Evolutionary conservation across 2,888 invertebrate species (phyloP), one percentile per base, ranked within the genome.

Genomic region (Sceliomorpha sp.): DNA sequence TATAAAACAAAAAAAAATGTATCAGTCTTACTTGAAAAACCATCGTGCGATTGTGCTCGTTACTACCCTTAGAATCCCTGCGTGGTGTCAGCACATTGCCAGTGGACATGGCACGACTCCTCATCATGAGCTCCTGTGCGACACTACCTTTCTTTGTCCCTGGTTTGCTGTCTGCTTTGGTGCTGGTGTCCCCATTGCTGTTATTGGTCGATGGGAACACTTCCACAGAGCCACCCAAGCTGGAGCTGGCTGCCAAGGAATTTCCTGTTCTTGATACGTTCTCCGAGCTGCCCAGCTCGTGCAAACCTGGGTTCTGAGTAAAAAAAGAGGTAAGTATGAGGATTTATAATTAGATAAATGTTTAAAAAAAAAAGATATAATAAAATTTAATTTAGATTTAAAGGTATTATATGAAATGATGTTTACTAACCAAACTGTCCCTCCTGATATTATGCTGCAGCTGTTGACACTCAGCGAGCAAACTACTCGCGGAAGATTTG

Each of bases 41-140:
- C 98, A 98, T 98, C 0, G 97, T 98, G 37, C 97, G 91, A 88
- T 97, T 97, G 80, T 95, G 95, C 72, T 96, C 95, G 0, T 88
- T 86, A 47, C 70, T 74, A 20, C 77, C 78, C 62, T 77, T 85
- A 36, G 88, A 87, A 66, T 85, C 86, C 20, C 88, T 79, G 17
- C 88, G 81, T 6, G 81, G 29, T 4, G 71, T 81, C 27, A 86
- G 59, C 1, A 86, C 88, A 73, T 87, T 89, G 15, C 90, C 89
- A 0, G 88, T 89, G 6, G 89, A 90, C 2, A 89, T 88, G 1
- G 90, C 89, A 6, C 90, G 74, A 60, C 81, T 86, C 58, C 89
- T 81, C 88, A 89, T 89, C 48, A 86, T 82, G 6, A 63, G 39
- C 50, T 88, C 89, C 32, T 86, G 84, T 26, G 80, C 79, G 24